Base-by-base conservation (phyloP, 1,140 invertebrate species). In the Lepidostoma basale region DNA sequence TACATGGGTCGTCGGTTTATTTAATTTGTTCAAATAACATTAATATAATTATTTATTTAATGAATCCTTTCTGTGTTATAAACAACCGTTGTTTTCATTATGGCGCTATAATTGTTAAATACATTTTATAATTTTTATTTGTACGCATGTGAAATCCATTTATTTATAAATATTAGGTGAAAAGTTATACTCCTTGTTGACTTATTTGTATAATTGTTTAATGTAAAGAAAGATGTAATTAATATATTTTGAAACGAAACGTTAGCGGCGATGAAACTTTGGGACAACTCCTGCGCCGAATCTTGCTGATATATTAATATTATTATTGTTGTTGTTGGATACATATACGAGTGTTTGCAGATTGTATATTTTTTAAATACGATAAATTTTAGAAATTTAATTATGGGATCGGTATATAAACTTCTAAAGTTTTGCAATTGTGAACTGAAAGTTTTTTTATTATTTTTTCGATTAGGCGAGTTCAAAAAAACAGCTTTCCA, bases 161-260 rank as follows among this genome's bases (percentile, higher is more conserved):
- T 52, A 64, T 60, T 25, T 67, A n/a, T 67, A 67, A 36, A 16
- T 25, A n/a, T 39, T 62, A 62, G 47, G 59, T 30, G 39, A 66
- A 60, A 67, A 60, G 36, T 39, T 64, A 69, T 69, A 63, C 67
- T 69, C 62, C 67, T 69, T 69, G 67, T 69, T 69, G 67, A 69
- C 67, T 56, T 64, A 67, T 60, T 67, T 67, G 44, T 67, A 68
- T 62, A 25, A 54, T 36, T 68, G 52, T 40, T 42, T 56, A 16
- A 28, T 56, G 14, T 33, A 33, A n/a, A n/a, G n/a, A n/a, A n/a
- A 56, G 36, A 56, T 56, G 30, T 56, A 36, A 56, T 33, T 14
- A 49, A 28, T 33, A 56, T 56, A 56, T 12, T 56, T 49, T 49
- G 45, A 23, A n/a, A n/a, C n/a, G 20, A 22, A 22, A 49, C 25